Percentiles rank a stretch among this genome's conserved stretches.
Conservation (phyloP, 2,797 vertebrate species). For the Notoglanidium macrostoma region DNA sequence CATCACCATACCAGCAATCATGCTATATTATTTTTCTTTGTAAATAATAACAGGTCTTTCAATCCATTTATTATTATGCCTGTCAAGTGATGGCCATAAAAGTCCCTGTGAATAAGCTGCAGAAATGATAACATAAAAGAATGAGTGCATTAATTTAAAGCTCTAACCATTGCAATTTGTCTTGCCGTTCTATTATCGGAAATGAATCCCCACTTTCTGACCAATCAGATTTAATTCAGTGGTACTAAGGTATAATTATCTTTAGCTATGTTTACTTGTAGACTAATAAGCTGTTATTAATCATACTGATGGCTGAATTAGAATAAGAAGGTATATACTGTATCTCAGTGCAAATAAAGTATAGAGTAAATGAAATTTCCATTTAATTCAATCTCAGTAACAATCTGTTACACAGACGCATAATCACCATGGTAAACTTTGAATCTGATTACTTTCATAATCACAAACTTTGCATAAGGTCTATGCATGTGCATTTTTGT, state of each 20-base stretch:
- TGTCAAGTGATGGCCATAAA: neutral
- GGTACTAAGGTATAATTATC: neutral
- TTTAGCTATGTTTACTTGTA: neutral
- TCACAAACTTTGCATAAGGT: neutral
- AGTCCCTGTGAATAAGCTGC: neutral
- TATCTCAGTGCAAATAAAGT: neutral
- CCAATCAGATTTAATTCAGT: neutral
- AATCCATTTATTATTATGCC: neutral
- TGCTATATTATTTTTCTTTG: neutral
- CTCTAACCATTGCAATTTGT: neutral
- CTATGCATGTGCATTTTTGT: neutral
- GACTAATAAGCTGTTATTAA: neutral
- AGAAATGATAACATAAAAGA: neutral
- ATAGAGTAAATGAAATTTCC: neutral
- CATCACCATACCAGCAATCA: neutral
- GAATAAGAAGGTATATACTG: neutral
- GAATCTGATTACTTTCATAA: neutral
- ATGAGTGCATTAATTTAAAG: neutral
- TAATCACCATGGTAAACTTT: neutral
- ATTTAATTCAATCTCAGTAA: neutral
- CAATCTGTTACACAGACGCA: neutral
- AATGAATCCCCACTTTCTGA: neutral
- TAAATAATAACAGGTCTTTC: neutral
- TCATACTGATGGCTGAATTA: neutral
- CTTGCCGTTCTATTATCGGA: neutral